Evolutionary conservation across 2,797 vertebrate species (phyloP).

Genomic region (Trachops cirrhosus): DNA sequence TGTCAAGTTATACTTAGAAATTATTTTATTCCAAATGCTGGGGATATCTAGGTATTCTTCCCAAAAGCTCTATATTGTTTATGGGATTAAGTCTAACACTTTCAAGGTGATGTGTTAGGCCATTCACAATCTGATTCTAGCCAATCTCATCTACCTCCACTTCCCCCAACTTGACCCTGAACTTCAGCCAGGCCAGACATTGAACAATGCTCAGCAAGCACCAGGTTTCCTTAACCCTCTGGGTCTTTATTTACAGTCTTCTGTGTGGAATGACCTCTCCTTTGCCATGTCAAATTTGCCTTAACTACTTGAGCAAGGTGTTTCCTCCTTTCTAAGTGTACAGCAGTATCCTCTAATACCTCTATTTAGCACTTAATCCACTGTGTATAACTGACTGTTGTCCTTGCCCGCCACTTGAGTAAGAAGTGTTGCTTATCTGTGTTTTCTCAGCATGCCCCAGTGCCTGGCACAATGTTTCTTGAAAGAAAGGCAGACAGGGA

Average conservation of each 20-base stretch:
- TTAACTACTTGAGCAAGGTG: not conserved
- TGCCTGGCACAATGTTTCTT: not conserved
- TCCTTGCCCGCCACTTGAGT: not conserved
- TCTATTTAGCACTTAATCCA: not conserved
- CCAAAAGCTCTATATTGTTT: not conserved
- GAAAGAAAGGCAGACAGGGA: not conserved
- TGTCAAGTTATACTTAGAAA: not conserved
- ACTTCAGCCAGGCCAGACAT: not conserved
- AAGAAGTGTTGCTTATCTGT: constrained; percentile 3
- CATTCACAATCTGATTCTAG: not conserved
- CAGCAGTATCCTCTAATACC: not conserved
- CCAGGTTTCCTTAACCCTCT: not conserved
- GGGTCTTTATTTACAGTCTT: not conserved
- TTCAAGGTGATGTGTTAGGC: not conserved
- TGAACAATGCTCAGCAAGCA: not conserved
- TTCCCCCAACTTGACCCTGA: not conserved
- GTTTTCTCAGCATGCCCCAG: not conserved
- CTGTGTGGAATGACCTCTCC: not conserved
- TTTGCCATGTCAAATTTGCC: not conserved
- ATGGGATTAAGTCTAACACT: not conserved
- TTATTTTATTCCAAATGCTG: not conserved
- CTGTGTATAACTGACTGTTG: not conserved
- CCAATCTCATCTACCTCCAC: not conserved
- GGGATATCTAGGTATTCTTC: not conserved
- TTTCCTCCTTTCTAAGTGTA: not conserved